A percentile compares a stretch with the other conserved stretches of the same genome.
Conservation (phyloP, 2,888 invertebrate genomes). For the Eubasilissa splendida region DNA sequence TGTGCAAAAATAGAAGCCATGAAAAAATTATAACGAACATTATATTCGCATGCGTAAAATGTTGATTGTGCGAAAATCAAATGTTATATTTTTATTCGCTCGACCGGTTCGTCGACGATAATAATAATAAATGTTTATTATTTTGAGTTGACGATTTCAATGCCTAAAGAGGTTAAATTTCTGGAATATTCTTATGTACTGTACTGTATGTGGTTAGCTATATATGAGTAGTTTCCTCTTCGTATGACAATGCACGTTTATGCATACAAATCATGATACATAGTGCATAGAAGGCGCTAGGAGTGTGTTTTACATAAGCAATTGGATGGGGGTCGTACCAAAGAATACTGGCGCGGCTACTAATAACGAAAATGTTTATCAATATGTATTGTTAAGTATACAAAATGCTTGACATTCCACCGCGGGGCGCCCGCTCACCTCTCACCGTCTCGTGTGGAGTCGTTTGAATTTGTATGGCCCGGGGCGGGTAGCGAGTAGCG, state of each 20-base stretch:
- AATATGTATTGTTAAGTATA: neutral
- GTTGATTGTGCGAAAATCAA: no score
- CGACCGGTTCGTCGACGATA: neutral
- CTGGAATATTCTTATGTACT: neutral
- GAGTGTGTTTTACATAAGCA: constrained; percentile 26
- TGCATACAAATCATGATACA: constrained; percentile 37
- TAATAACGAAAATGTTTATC: constrained; percentile 2
- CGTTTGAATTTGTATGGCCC: neutral
- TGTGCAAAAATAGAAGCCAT: no score
- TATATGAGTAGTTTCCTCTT: constrained; percentile 5
- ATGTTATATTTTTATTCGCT: neutral
- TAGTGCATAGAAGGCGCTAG: constrained; percentile 24
- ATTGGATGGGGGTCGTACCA: neutral
- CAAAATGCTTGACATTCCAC: constrained; percentile 23
- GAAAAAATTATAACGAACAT: no score
- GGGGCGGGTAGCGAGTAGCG: constrained; percentile 5
- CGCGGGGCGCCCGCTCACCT: neutral
- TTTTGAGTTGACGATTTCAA: neutral
- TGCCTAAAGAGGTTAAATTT: constrained; percentile 17
- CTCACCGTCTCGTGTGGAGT: neutral
- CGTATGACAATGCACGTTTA: constrained; percentile 30
- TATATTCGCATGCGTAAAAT: no score
- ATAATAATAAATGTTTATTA: neutral
- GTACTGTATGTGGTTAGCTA: neutral
- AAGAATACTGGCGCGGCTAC: neutral